Base-by-base conservation (phyloP, 2,797 vertebrate genomes). In the Cyprinella venusta region DNA sequence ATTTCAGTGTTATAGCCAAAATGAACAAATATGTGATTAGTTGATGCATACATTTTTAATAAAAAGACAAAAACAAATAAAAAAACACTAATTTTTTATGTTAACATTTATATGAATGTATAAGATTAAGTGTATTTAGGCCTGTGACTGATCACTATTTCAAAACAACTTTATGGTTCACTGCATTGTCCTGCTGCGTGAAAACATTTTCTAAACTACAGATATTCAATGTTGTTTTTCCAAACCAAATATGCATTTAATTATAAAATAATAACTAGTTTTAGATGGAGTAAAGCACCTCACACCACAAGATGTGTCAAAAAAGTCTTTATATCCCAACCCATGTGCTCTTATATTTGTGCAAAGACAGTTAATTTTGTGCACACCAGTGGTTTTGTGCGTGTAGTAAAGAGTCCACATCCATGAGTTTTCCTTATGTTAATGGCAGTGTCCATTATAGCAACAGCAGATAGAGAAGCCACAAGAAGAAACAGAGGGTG, bases 391-490 rank as follows among this genome's bases (percentile, higher is more conserved):
- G 56, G 30, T 78, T 65, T 75, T 38, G 42, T 74, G 65, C 5
- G 10, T n/a, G 65, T 79, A n/a, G 78, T 67, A 74, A 48, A 12
- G 67, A 74, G 82, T 84, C 56, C 45, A 71, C 68, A 76, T 48
- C 50, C 16, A 18, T 50, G 76, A 68, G 82, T 67, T 68, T 50
- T 33, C 63, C 75, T 80, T 50, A 50, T n/a, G 74, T 79, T 86
- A 76, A 83, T 84, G 83, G n/a, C 21, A 61, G 75, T 77, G 65
- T 69, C 42, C 13, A n/a, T 87, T 84, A 93, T 61, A 91, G 89
- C n/a, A 94, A 75, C 12, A 97, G 87, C 93, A 96, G 94, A 92
- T 96, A 96, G 67, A 96, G 89, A 76, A 99, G 91, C 92, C 94
- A 96, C 72, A 97, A 96, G 78, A 98, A 79, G 75, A 95, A 89